These are phyloP conservation scores for Pelecanoides urinatrix DNA, from an alignment of 2,113 vertebrate genomes.

Conservation along the genomic window DNA sequence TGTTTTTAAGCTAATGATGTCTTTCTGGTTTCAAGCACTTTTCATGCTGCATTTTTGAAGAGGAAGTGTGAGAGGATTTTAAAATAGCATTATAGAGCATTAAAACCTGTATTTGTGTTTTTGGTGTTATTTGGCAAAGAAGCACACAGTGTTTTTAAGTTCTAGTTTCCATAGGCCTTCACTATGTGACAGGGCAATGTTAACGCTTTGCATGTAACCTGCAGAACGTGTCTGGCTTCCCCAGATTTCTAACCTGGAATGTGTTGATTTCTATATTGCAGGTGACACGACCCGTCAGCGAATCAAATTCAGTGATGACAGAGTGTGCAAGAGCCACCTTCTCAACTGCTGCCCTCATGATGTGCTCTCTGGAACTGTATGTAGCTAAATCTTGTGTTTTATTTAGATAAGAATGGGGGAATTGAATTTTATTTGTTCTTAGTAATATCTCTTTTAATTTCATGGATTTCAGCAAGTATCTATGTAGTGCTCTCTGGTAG, in stretches of 20 bases:
- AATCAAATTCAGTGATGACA: constrained; percentile 97
- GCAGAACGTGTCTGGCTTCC: not conserved
- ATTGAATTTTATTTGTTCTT: not conserved
- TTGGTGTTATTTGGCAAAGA: constrained; percentile 1
- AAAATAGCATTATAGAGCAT: not conserved
- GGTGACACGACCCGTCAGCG: constrained; percentile 95
- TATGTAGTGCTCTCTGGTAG: not conserved
- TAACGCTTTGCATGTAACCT: constrained; percentile 47
- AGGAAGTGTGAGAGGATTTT: not conserved
- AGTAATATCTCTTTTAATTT: not conserved
- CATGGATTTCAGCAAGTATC: not conserved
- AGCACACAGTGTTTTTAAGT: constrained; percentile 30
- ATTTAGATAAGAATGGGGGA: not conserved
- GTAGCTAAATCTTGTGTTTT: constrained; percentile 49
- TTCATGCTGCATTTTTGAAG: constrained; percentile 13
- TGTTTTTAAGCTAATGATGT: constrained; percentile 13
- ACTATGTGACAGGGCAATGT: not conserved
- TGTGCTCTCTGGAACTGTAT: constrained; percentile 96
- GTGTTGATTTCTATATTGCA: constrained; percentile 75
- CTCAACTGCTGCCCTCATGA: constrained; percentile 98
- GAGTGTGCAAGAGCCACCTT: constrained; percentile 98
- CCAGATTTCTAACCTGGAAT: constrained; percentile 62
- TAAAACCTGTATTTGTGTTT: not conserved
- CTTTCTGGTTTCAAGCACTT: constrained; percentile 31
- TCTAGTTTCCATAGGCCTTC: constrained; percentile 4